Conservation (phyloP, 2,113 vertebrate species). For the Sterrhoptilus dennistouni region DNA sequence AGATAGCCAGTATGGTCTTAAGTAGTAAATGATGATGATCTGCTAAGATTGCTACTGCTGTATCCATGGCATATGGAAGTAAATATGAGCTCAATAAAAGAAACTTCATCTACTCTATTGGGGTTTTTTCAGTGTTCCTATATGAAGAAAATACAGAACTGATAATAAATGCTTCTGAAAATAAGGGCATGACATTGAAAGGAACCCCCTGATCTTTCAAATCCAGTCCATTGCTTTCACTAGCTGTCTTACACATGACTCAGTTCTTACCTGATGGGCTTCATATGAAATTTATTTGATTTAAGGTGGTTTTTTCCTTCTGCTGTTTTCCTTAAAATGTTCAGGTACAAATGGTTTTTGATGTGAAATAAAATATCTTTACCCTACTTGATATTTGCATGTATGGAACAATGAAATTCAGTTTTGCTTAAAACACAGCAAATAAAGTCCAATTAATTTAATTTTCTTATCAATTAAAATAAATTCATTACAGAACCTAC, state of each 20-base stretch:
- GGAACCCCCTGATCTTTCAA: background rate
- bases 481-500: background rate
- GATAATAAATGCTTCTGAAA: background rate
- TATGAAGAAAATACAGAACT: background rate
- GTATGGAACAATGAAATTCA: background rate
- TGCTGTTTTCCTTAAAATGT: background rate
- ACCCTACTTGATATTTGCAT: background rate
- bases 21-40: background rate
- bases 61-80: background rate
- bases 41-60: background rate
- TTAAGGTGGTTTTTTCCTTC: background rate
- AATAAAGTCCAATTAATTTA: background rate
- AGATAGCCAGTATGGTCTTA: background rate
- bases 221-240: background rate
- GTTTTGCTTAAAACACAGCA: background rate
- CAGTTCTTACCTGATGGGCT: background rate
- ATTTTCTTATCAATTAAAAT: background rate
- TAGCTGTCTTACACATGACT: background rate
- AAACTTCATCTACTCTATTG: background rate
- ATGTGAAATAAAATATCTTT: background rate
- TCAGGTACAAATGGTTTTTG: background rate
- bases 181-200: background rate
- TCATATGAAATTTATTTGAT: background rate
- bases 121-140: background rate
- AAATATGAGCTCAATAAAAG: background rate